phyloP scores from a whole-genome alignment of 2,113 vertebrate genomes.

The Nestor notabilis region DNA sequence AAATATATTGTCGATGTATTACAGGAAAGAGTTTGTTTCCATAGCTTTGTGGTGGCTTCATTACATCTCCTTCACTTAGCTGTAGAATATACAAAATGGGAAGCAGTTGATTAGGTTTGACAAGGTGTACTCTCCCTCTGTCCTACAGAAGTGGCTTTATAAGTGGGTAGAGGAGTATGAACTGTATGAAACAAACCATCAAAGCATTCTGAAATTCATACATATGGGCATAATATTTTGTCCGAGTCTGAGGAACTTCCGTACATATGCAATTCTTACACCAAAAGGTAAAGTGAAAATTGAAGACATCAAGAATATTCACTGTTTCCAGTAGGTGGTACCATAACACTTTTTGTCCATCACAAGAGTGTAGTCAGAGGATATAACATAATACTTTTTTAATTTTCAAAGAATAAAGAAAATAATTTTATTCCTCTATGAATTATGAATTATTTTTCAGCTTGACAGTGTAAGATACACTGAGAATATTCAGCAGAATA shows the following conservation, averaged over 20 bases:
- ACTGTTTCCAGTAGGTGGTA: conserved; percentile 56
- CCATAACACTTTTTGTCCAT: not conserved
- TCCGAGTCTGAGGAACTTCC: not conserved
- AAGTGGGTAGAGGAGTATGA: not conserved
- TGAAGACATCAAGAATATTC: not conserved
- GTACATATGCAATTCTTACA: not conserved
- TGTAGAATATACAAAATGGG: conserved; percentile 58
- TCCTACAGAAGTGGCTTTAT: not conserved
- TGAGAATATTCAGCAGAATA: not conserved
- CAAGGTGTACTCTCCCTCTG: not conserved
- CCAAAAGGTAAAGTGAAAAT: not conserved
- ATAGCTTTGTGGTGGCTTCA: conserved; percentile 79
- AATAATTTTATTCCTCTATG: not conserved
- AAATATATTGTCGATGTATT: conserved; percentile 89
- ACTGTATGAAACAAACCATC: not conserved
- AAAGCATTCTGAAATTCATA: not conserved
- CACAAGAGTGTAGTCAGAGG: not conserved
- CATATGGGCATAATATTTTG: not conserved
- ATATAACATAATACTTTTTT: not conserved
- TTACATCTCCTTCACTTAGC: conserved; percentile 83
- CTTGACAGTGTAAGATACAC: not conserved
- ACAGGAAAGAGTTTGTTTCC: conserved; percentile 76
- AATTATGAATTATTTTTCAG: not conserved
- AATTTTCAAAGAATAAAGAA: not conserved
- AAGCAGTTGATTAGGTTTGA: conserved; percentile 10